These are phyloP conservation scores for Halictus rubicundus DNA, from an alignment of 1,140 invertebrate genomes.

Conservation along the genomic window DNA sequence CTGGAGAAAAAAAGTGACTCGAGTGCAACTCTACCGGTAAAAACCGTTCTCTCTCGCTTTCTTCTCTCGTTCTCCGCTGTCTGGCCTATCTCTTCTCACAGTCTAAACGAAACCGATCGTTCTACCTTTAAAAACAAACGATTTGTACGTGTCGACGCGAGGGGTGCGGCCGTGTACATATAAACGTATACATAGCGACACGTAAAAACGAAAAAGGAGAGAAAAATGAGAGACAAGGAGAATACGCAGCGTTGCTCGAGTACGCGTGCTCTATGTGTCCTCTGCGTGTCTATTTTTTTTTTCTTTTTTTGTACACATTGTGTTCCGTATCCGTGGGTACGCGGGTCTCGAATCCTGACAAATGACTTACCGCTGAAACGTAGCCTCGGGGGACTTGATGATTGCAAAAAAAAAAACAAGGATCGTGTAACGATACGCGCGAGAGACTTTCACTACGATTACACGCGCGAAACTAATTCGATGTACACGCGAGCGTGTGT, in stretches of 20 bases:
- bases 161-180: conserved; percentile 76
- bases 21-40: conserved; percentile 32
- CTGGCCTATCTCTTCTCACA: conserved; percentile 48
- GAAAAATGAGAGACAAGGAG: background rate
- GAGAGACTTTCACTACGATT: conserved; percentile 9
- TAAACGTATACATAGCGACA: conserved; percentile 23
- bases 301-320: conserved; percentile 22
- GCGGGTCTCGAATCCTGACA: conserved; percentile 19
- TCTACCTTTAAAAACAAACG: conserved; percentile 38
- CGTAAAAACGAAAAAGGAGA: background rate
- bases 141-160: conserved; percentile 73
- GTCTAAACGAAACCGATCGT: conserved; percentile 29
- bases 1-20: background rate
- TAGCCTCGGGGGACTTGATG: conserved; percentile 37
- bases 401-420: conserved; percentile 5
- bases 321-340: conserved; percentile 41
- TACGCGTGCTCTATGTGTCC: background rate
- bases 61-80: conserved; percentile 54
- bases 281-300: conserved; percentile 36
- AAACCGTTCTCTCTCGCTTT: conserved; percentile 38
- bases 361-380: conserved; percentile 25
- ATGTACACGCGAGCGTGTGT: background rate
- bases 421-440: background rate
- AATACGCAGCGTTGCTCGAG: background rate
- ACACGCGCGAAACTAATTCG: conserved; percentile 5